Conservation (phyloP, 2,888 invertebrate species). For the Hemithea aestivaria region DNA sequence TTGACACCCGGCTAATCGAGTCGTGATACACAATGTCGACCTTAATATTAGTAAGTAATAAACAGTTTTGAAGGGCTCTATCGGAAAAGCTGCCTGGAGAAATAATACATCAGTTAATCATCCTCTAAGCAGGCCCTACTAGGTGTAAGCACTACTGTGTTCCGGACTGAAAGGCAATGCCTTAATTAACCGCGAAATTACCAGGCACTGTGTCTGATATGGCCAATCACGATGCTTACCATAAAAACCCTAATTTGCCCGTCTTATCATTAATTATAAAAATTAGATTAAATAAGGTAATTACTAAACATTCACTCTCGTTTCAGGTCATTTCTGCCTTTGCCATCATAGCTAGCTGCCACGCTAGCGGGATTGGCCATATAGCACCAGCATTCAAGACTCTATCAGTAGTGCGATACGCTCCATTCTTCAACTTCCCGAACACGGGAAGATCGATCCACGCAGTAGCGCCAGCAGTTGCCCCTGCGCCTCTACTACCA, state of each 20-base stretch:
- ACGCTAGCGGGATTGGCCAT: slow-evolving; percentile 67
- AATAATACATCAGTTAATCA: no score
- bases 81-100: no score
- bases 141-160: no score
- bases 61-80: neutral
- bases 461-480: slow-evolving; percentile 53
- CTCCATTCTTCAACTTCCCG: slow-evolving; percentile 71
- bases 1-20: slow-evolving; percentile 60
- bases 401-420: slow-evolving; percentile 63
- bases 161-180: no score
- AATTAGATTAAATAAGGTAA: no score
- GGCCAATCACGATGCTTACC: no score
- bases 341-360: slow-evolving; percentile 61
- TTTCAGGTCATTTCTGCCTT: slow-evolving; percentile 54
- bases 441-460: slow-evolving; percentile 61
- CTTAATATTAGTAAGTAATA: slow-evolving; percentile 62
- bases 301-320: slow-evolving; percentile 16
- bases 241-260: no score
- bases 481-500: slow-evolving; percentile 27
- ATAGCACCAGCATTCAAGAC: slow-evolving; percentile 54
- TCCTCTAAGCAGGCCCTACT: no score
- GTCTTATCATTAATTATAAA: no score
- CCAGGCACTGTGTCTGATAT: no score
- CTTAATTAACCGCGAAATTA: no score
- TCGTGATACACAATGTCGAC: slow-evolving; percentile 59